Percentiles rank a stretch among this genome's conserved stretches.
phyloP scores from a whole-genome alignment of 2,797 vertebrate genomes.

The Gadopsis bispinosus region DNA sequence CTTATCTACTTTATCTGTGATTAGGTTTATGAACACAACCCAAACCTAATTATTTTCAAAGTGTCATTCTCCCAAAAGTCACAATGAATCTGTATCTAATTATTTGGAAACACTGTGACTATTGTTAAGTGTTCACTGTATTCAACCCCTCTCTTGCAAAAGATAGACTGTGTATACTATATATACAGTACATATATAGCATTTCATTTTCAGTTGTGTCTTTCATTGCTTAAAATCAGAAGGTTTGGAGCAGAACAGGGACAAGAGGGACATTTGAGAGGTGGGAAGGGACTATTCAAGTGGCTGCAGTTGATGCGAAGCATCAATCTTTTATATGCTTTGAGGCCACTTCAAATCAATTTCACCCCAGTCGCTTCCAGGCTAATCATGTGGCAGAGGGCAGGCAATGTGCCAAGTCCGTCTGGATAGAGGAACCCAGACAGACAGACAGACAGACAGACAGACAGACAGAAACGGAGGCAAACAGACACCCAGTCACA shows the following conservation, averaged over 20 bases:
- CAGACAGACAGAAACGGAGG: constrained; percentile 56
- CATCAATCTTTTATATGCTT: constrained; percentile 88
- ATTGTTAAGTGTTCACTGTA: constrained; percentile 11
- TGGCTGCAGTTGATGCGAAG: constrained; percentile 74
- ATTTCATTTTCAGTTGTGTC: constrained; percentile 43
- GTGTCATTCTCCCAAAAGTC: constrained; percentile 30
- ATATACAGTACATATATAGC: background rate
- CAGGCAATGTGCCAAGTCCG: constrained; percentile 74
- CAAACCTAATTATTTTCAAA: background rate
- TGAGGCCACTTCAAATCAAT: constrained; percentile 87
- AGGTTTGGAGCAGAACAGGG: constrained; percentile 57
- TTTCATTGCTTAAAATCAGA: constrained; percentile 53
- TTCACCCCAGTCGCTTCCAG: constrained; percentile 82
- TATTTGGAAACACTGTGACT: constrained; percentile 63
- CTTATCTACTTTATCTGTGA: background rate
- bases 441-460: constrained; percentile 69
- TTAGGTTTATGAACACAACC: background rate
- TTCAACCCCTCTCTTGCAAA: constrained; percentile 52
- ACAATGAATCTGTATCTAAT: constrained; percentile 88
- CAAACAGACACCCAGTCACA: constrained; percentile 75
- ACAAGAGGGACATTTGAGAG: constrained; percentile 69
- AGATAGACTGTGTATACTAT: background rate
- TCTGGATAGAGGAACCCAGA: constrained; percentile 67
- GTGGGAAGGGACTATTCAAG: constrained; percentile 70
- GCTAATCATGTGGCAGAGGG: constrained; percentile 84